Evolutionary conservation across 2,888 invertebrate species (phyloP).

Genomic region (Acleris holmiana): DNA sequence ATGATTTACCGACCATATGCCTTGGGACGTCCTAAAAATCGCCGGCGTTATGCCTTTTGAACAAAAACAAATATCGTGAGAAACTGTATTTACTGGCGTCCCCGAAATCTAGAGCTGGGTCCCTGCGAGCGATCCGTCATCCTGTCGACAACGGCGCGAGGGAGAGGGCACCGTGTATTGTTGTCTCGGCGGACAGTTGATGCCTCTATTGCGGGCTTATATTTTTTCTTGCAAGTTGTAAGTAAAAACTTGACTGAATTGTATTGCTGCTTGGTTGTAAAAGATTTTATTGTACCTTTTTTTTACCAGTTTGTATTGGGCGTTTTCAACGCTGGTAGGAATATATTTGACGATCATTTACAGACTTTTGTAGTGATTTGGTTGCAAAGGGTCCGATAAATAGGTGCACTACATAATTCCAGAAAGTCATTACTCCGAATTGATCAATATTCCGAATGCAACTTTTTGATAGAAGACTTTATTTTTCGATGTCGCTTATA

Average conservation of each 20-base stretch:
- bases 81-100: conserved; percentile 19
- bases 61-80: conserved; percentile 28
- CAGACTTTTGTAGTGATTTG: no score
- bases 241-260: not conserved
- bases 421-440: no score
- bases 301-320: no score
- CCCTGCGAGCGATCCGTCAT: conserved; percentile 58
- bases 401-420: no score
- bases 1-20: no score
- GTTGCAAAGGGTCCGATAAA: no score
- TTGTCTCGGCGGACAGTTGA: conserved; percentile 3
- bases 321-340: no score
- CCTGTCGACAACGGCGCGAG: conserved; percentile 55
- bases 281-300: not conserved
- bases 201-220: conserved; percentile 17
- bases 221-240: not conserved
- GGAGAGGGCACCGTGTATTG: conserved; percentile 41
- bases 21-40: not conserved
- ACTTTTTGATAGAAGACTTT: no score
- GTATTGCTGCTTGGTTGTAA: not conserved
- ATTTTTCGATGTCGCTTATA: no score
- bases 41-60: not conserved
- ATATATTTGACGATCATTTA: no score
- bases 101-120: conserved; percentile 26
- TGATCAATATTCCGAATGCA: no score